Percentiles rank a stretch among this genome's conserved stretches.
These are phyloP conservation scores for Sarotherodon lohbergeri DNA, from an alignment of 2,113 vertebrate genomes.

Conservation along the genomic window DNA sequence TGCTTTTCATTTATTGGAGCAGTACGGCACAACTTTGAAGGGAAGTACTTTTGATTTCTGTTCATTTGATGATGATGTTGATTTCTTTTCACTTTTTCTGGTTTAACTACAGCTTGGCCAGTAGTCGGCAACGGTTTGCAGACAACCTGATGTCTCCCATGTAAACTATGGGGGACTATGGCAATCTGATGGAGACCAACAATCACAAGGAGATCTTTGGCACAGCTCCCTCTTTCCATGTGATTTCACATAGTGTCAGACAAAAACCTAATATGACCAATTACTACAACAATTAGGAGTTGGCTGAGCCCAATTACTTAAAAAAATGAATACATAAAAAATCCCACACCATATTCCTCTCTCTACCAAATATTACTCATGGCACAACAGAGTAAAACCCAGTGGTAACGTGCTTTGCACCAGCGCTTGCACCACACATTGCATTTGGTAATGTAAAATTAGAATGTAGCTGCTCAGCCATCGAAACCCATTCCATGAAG, in stretches of 20 bases:
- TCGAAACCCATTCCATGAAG: too few species aligned
- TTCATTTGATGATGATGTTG: background rate
- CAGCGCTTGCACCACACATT: too few species aligned
- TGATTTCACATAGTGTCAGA: background rate
- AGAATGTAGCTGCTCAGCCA: too few species aligned
- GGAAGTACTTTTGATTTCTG: background rate
- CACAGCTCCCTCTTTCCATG: rapidly evolving
- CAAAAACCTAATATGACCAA: background rate
- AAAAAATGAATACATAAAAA: background rate
- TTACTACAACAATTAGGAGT: background rate
- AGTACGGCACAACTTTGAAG: background rate
- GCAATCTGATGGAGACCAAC: background rate
- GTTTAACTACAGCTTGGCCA: background rate
- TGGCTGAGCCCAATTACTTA: background rate
- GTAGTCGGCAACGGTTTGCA: background rate
- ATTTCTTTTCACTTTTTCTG: background rate
- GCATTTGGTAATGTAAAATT: too few species aligned
- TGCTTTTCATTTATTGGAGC: background rate
- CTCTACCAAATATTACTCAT: background rate
- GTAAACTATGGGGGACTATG: background rate
- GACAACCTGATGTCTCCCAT: background rate
- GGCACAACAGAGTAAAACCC: too few species aligned
- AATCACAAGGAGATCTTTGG: background rate
- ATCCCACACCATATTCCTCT: background rate
- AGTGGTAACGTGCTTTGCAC: too few species aligned